Evolutionary conservation across 2,797 vertebrate genomes (phyloP).

Genomic region (Coranthus polyacanthus): DNA sequence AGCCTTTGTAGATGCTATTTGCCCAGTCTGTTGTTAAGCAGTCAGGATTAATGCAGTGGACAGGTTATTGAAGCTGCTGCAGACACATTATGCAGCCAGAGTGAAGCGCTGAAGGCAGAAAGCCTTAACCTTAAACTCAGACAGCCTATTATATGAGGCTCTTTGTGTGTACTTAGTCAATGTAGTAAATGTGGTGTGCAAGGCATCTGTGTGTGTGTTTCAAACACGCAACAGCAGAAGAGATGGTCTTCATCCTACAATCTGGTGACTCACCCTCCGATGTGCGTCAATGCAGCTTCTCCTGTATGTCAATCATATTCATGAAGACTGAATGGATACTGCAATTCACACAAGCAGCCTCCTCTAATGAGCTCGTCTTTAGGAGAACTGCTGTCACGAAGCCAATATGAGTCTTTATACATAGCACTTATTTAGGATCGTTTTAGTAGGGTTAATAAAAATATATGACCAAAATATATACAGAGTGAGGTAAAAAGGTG

Average conservation of each 20-base stretch:
- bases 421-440: too few relatives aligned
- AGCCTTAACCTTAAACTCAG: conserved; percentile 28
- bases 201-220: conserved; percentile 28
- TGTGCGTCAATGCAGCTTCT: conserved; percentile 56
- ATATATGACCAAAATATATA: too few relatives aligned
- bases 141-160: conserved; percentile 9
- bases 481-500: too few relatives aligned
- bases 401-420: too few relatives aligned
- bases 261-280: conserved; percentile 61
- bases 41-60: conserved; percentile 9
- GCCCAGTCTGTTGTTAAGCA: not conserved
- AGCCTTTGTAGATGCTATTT: not conserved
- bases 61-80: conserved; percentile 27
- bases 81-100: conserved; percentile 16
- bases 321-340: not conserved
- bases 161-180: not conserved
- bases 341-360: too few relatives aligned
- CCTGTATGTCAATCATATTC: conserved; percentile 10
- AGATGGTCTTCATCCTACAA: conserved; percentile 33
- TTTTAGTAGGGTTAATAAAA: too few relatives aligned
- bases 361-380: not conserved
- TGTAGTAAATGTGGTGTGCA: conserved; percentile 9
- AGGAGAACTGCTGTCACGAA: too few relatives aligned
- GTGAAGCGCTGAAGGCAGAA: too few relatives aligned
- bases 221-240: conserved; percentile 34